Evolutionary conservation across 2,797 vertebrate genomes (phyloP).

Genomic region (Diglossa cyanea): DNA sequence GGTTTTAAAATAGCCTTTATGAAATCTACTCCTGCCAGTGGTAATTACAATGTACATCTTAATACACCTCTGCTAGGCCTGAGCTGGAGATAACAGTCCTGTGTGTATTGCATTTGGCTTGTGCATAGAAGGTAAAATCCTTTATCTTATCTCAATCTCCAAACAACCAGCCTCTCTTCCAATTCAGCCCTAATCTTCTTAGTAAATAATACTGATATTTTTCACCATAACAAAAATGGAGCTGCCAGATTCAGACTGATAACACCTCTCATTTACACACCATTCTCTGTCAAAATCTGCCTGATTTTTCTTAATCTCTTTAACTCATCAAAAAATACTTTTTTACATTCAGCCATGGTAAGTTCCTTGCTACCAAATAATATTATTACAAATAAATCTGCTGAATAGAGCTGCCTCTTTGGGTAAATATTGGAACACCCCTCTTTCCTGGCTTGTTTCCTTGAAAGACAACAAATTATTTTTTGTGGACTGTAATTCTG

Average conservation of each 20-base stretch:
- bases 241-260: conserved; percentile 85
- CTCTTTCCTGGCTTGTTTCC: conserved; percentile 50
- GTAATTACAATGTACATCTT: conserved; percentile 99
- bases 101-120: conserved; percentile 79
- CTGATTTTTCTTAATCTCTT: conserved; percentile 85
- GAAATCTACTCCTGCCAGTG: conserved; percentile 93
- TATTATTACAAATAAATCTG: conserved; percentile 80
- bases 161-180: conserved; percentile 97
- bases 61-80: conserved; percentile 88
- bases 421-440: conserved; percentile 64
- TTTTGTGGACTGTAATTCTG: conserved; percentile 63
- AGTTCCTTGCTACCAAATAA: conserved; percentile 78
- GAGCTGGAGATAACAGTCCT: conserved; percentile 87
- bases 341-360: conserved; percentile 77
- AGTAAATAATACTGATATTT: conserved; percentile 99
- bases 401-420: conserved; percentile 73
- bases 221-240: conserved; percentile 86
- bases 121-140: conserved; percentile 83
- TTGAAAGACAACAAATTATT: conserved; percentile 62
- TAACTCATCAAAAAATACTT: conserved; percentile 84
- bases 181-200: conserved; percentile 98
- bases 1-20: conserved; percentile 83
- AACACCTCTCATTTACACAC: conserved; percentile 88
- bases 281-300: conserved; percentile 84
- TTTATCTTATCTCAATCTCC: conserved; percentile 97